Evolutionary conservation across 2,888 invertebrate species (phyloP).

Genomic region (Plagiodera versicolora): DNA sequence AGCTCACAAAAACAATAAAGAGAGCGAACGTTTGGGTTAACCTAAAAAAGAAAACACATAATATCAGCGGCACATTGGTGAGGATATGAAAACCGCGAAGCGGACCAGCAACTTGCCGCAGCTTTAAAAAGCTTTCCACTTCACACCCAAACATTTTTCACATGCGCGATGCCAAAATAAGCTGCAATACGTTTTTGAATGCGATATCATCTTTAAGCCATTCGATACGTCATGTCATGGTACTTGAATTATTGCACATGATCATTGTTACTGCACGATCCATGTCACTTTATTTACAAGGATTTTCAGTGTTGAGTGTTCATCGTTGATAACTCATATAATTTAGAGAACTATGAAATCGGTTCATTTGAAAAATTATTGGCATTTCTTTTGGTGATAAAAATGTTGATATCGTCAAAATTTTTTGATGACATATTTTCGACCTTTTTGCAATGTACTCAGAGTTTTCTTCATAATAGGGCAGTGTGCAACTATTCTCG

Average conservation of each 20-base stretch:
- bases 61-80: slow-evolving; percentile 44
- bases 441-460: no score
- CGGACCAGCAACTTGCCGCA: slow-evolving; percentile 47
- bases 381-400: no score
- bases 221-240: slow-evolving; percentile 38
- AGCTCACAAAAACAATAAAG: slow-evolving; percentile 18
- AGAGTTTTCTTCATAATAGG: no score
- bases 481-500: no score
- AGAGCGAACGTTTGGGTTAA: slow-evolving; percentile 28
- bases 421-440: no score
- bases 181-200: slow-evolving; percentile 45
- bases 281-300: not conserved
- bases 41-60: slow-evolving; percentile 40
- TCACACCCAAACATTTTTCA: slow-evolving; percentile 46
- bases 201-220: slow-evolving; percentile 50
- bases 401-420: no score
- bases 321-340: no score
- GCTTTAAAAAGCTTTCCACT: slow-evolving; percentile 51
- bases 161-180: slow-evolving; percentile 39
- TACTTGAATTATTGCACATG: slow-evolving; percentile 17
- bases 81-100: slow-evolving; percentile 43
- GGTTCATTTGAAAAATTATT: no score
- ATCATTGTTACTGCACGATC: not conserved
- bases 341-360: no score
- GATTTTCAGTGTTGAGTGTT: no score